Conservation (phyloP, 2,797 vertebrate species). For the Cryptoblepharus egeriae region DNA sequence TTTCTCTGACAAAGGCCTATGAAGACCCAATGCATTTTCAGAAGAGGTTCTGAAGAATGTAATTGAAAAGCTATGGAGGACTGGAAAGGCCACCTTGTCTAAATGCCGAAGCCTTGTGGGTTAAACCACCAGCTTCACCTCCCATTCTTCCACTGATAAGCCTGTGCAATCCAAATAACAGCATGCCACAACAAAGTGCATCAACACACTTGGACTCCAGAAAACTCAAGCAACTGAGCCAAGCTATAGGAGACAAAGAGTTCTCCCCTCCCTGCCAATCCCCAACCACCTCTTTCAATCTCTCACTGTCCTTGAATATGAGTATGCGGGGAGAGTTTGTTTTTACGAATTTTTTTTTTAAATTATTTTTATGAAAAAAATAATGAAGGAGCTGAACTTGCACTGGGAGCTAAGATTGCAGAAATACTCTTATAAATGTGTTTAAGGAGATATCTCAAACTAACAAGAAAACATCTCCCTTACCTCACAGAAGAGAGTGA, state of each 20-base stretch:
- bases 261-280: neutral
- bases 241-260: neutral
- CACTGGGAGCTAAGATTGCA: neutral
- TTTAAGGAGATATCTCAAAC: neutral
- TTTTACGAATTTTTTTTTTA: no score
- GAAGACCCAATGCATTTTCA: constrained; percentile 46
- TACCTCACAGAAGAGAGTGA: constrained; percentile 93
- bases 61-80: neutral
- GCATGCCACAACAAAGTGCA: neutral
- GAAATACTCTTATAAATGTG: neutral
- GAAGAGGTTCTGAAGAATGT: neutral
- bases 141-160: neutral
- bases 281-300: neutral
- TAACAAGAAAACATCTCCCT: constrained; percentile 39
- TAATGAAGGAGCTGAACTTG: neutral
- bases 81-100: neutral
- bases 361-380: no score
- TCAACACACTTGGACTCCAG: neutral
- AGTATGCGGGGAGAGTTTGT: neutral
- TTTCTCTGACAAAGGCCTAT: constrained; percentile 57
- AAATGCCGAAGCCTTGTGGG: neutral
- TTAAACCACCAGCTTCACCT: neutral
- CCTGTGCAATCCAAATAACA: neutral
- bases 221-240: neutral
- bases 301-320: neutral